These are phyloP conservation scores for Rugalucina vietnamica DNA, from an alignment of 2,888 invertebrate genomes.

Conservation along the genomic window DNA sequence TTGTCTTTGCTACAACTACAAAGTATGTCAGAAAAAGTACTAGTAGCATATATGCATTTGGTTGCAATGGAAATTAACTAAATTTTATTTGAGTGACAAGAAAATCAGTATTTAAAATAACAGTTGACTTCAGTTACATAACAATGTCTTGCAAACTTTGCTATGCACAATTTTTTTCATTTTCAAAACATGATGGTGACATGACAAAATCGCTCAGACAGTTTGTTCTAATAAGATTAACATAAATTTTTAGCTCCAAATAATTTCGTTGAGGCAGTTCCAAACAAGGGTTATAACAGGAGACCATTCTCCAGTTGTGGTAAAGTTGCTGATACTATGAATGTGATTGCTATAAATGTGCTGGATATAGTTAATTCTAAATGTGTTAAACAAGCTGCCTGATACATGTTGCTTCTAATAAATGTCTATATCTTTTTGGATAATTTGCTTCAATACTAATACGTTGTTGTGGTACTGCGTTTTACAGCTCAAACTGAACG, in stretches of 20 bases:
- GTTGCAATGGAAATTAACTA: too few species aligned
- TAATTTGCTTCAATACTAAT: neutral
- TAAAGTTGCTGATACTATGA: neutral
- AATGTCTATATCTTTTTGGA: neutral
- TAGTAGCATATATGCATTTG: too few species aligned
- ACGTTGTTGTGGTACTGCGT: conserved; percentile 8
- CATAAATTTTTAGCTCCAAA: neutral
- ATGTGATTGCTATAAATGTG: neutral
- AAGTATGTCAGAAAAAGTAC: too few species aligned
- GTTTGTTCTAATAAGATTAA: neutral
- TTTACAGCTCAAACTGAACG: conserved; percentile 7
- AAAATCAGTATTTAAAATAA: too few species aligned
- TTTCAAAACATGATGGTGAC: too few species aligned
- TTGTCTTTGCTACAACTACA: too few species aligned
- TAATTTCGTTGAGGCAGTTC: neutral
- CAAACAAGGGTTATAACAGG: neutral
- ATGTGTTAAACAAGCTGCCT: neutral
- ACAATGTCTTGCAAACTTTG: too few species aligned
- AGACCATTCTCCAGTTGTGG: neutral
- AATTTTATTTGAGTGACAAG: too few species aligned
- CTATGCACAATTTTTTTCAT: too few species aligned
- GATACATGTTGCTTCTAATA: neutral
- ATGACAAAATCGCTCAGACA: neutral
- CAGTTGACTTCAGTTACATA: too few species aligned
- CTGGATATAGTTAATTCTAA: neutral